A percentile compares a stretch with the other conserved stretches of the same genome.
Conservation (phyloP, 2,113 vertebrate species). For the Sigmodon hispidus region DNA sequence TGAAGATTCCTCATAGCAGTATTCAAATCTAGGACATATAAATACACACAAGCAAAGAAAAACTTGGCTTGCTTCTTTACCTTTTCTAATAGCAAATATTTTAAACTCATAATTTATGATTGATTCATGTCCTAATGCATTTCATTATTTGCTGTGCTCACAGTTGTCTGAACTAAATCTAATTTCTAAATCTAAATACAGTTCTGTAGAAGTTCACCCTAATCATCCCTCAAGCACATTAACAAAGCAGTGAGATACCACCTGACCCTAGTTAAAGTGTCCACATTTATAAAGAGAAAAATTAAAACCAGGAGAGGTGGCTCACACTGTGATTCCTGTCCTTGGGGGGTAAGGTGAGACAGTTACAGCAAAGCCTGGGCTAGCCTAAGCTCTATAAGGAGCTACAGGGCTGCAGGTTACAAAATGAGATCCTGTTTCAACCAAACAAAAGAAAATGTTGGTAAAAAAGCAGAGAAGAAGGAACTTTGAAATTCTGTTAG, state of each 20-base stretch:
- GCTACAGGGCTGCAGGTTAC: too few relatives aligned
- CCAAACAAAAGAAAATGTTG: neutral
- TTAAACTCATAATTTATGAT: neutral
- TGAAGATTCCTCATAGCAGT: neutral
- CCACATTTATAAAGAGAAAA: neutral
- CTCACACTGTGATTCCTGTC: neutral
- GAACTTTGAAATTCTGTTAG: neutral
- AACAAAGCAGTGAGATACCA: neutral
- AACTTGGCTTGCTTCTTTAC: neutral
- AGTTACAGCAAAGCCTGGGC: neutral
- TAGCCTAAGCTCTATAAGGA: neutral
- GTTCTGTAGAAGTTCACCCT: neutral
- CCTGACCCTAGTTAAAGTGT: neutral
- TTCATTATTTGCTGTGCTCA: neutral
- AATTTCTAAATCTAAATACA: neutral
- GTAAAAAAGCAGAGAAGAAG: neutral
- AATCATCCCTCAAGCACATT: neutral
- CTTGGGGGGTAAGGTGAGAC: neutral
- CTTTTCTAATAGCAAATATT: neutral
- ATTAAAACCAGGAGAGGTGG: neutral
- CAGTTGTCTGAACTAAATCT: neutral
- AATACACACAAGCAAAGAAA: neutral
- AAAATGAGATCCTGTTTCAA: neutral
- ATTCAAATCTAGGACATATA: constrained; percentile 11
- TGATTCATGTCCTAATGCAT: neutral